Evolutionary conservation across 2,888 invertebrate species (phyloP).

Genomic region (Apotomis turbidana): DNA sequence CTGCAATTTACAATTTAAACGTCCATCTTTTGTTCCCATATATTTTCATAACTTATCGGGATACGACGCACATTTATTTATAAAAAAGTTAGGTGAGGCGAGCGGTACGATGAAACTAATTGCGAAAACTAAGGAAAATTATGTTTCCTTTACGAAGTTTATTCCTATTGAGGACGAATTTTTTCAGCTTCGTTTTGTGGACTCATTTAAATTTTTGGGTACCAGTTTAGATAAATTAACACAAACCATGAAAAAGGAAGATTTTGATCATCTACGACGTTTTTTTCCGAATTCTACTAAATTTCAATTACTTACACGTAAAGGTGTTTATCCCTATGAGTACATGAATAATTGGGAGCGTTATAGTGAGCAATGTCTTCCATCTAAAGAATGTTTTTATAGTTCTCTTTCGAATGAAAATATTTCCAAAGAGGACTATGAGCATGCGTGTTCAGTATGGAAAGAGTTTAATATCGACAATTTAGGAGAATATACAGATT

Average conservation of each 20-base stretch:
- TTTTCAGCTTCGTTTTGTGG: slow-evolving; percentile 5
- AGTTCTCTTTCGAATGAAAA: slow-evolving; percentile 7
- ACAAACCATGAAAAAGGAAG: slow-evolving; percentile 1
- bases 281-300: background rate
- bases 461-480: slow-evolving; percentile 1
- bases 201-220: background rate
- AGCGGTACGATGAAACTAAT: slow-evolving; percentile 7
- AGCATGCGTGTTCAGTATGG: slow-evolving; percentile 13
- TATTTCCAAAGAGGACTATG: slow-evolving; percentile 2
- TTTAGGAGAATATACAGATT: slow-evolving; percentile 9
- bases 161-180: background rate
- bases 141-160: slow-evolving; percentile 17
- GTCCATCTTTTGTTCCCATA: slow-evolving; percentile 13
- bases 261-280: slow-evolving; percentile 4
- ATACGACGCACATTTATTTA: slow-evolving; percentile 16
- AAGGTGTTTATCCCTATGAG: background rate
- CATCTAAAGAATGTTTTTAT: background rate
- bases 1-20: no score
- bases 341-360: slow-evolving; percentile 10
- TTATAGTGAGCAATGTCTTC: slow-evolving; percentile 11
- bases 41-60: slow-evolving; percentile 16
- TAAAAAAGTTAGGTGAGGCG: slow-evolving; percentile 13
- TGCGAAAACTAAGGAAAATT: slow-evolving; percentile 19
- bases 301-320: slow-evolving; percentile 7
- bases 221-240: slow-evolving; percentile 6